phyloP scores from a whole-genome alignment of 2,113 vertebrate species.

The Eleginops maclovinus region DNA sequence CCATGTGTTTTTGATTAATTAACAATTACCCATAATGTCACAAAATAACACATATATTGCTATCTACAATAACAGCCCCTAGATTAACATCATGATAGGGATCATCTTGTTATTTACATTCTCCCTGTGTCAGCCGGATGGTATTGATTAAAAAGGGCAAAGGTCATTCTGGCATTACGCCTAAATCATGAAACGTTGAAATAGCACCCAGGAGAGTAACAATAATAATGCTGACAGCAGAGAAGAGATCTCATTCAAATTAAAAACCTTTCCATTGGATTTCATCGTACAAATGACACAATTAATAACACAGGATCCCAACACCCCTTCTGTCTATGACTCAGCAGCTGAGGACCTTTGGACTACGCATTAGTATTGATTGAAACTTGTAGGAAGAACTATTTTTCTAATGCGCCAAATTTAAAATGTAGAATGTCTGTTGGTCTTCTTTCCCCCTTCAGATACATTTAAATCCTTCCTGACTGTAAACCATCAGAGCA shows the following conservation, averaged over 20 bases:
- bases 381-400: not conserved
- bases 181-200: constrained; percentile 21
- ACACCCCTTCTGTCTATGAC: not conserved
- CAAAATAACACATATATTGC: not conserved
- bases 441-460: not conserved
- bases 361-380: not conserved
- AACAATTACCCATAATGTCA: not conserved
- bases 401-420: not conserved
- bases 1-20: not conserved
- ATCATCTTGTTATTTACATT: not conserved
- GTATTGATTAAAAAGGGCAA: constrained; percentile 42
- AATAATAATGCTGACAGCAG: constrained; percentile 9
- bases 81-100: not conserved
- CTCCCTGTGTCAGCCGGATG: constrained; percentile 5
- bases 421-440: not conserved
- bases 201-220: constrained; percentile 23
- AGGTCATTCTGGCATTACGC: constrained; percentile 33
- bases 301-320: constrained; percentile 10
- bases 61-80: not conserved
- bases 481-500: constrained; percentile 8
- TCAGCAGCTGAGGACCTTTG: constrained; percentile 5
- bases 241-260: constrained; percentile 15
- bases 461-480: constrained; percentile 1
- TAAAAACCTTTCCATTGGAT: constrained; percentile 1
- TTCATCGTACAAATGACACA: constrained; percentile 28